Base-by-base conservation (phyloP, 2,888 invertebrate species). In the Octonoba sinensis region DNA sequence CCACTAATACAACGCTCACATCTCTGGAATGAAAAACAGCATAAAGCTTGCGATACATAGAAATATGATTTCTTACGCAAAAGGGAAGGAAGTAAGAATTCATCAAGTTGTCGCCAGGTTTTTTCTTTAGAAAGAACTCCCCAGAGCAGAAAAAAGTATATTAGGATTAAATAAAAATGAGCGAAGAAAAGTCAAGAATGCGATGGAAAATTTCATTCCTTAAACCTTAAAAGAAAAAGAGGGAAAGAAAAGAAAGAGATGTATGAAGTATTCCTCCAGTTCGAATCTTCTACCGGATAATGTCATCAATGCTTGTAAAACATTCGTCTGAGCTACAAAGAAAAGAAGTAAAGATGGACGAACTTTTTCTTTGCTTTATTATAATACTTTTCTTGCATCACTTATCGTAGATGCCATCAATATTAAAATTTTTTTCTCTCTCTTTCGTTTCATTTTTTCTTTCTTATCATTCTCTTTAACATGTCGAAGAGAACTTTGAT, bases 221-320 rank as follows among this genome's bases (percentile, higher is more conserved):
- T 18, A 47, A 47, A 59, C 59, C 59, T 60, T 16, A 56, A 16
- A 57, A 66, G 49, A 36, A 36, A 36, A 36, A 51, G 27, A 24
- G 56, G 57, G n/a, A 56, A 46, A 57, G 49, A 59, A 57, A 36
- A 54, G 60, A 66, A 66, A 69, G 67, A 75, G 60, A 59, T 67
- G 51, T 49, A 59, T 16, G 64, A 74, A 75, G 67, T 75, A 75
- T 75, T 75, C 75, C 56, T 49, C 49, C 51, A 56, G 51, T 75
- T 64, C 56, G 73, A 73, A 73, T 60, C 67, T 60, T 51, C 59
- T 20, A 22, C 67, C 3, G 54, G 75, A 75, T 75, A 75, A 75
- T 75, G 75, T 75, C 75, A 75, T 75, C 75, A 67, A 60, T 15
- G 59, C 75, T 75, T 75, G 75, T 75, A 75, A 75, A 75, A 75